Evolutionary conservation across 2,888 invertebrate genomes (phyloP).

Genomic region (Ethmia dodecea): DNA sequence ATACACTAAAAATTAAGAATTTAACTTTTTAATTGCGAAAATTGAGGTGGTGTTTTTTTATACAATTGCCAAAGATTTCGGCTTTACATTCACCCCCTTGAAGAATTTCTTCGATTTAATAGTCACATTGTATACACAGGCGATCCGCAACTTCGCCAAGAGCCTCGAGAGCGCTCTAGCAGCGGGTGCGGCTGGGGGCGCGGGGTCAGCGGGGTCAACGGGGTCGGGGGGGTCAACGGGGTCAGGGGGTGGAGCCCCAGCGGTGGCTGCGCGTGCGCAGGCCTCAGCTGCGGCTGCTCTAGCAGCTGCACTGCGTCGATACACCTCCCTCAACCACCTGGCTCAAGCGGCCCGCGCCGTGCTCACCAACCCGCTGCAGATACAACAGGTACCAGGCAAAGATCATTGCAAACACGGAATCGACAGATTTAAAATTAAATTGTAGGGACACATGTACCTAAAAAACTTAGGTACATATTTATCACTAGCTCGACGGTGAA

Average conservation of each 20-base stretch:
- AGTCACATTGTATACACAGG: constrained; percentile 73
- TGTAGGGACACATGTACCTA: too few relatives aligned
- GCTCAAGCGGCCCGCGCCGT: constrained; percentile 90
- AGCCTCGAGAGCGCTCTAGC: constrained; percentile 90
- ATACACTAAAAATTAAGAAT: too few relatives aligned
- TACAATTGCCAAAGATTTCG: too few relatives aligned
- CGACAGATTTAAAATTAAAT: too few relatives aligned
- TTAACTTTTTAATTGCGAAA: too few relatives aligned
- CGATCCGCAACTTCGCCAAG: constrained; percentile 72
- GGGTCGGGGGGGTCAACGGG: constrained; percentile 92
- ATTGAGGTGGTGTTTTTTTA: too few relatives aligned
- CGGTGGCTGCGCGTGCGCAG: constrained; percentile 89
- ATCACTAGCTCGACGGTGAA: too few relatives aligned
- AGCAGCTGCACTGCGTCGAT: constrained; percentile 92
- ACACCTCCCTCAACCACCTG: constrained; percentile 95
- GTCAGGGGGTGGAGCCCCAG: constrained; percentile 90
- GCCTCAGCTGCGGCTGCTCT: constrained; percentile 96
- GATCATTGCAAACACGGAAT: background rate
- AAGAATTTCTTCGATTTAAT: too few relatives aligned
- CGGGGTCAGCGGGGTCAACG: constrained; percentile 87
- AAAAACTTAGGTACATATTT: too few relatives aligned
- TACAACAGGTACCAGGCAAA: constrained; percentile 86
- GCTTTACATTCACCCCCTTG: too few relatives aligned
- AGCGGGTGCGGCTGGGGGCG: constrained; percentile 91
- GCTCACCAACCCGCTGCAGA: constrained; percentile 92